These are phyloP conservation scores for Cydia amplana DNA, from an alignment of 1,140 invertebrate genomes.

Conservation along the genomic window DNA sequence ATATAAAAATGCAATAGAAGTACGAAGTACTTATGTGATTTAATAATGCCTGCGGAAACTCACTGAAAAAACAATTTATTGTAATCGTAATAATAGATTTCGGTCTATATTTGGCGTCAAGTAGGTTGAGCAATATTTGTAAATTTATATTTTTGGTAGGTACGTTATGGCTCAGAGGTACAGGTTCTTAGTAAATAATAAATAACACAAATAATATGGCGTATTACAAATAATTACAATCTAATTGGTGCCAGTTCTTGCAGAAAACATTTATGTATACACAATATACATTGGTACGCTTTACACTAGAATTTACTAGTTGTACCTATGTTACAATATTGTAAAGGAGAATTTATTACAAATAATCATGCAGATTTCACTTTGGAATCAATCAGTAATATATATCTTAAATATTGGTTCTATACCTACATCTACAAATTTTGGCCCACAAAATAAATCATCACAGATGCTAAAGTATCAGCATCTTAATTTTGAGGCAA, in stretches of 20 bases:
- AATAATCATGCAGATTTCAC: slow-evolving; percentile 10
- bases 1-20: slow-evolving; percentile 25
- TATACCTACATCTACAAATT: slow-evolving; percentile 28
- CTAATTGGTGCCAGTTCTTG: slow-evolving; percentile 11
- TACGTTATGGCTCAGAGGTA: slow-evolving; percentile 31
- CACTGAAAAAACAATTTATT: not conserved
- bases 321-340: slow-evolving; percentile 14
- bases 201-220: slow-evolving; percentile 38
- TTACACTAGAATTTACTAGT: slow-evolving; percentile 3
- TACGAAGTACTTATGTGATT: no score
- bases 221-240: slow-evolving; percentile 30
- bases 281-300: slow-evolving; percentile 17
- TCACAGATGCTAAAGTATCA: slow-evolving; percentile 25
- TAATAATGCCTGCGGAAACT: slow-evolving; percentile 17
- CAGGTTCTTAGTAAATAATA: slow-evolving; percentile 35
- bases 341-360: slow-evolving; percentile 24
- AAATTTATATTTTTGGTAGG: slow-evolving; percentile 31
- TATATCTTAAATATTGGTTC: slow-evolving; percentile 23
- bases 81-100: slow-evolving; percentile 6
- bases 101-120: slow-evolving; percentile 18
- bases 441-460: slow-evolving; percentile 27
- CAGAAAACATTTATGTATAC: slow-evolving; percentile 11
- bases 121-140: slow-evolving; percentile 20
- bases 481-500: slow-evolving; percentile 33
- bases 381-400: slow-evolving; percentile 13